Evolutionary conservation across 2,113 vertebrate genomes (phyloP), one percentile per base, ranked within the genome.

Genomic region (Otolemur garnettii): DNA sequence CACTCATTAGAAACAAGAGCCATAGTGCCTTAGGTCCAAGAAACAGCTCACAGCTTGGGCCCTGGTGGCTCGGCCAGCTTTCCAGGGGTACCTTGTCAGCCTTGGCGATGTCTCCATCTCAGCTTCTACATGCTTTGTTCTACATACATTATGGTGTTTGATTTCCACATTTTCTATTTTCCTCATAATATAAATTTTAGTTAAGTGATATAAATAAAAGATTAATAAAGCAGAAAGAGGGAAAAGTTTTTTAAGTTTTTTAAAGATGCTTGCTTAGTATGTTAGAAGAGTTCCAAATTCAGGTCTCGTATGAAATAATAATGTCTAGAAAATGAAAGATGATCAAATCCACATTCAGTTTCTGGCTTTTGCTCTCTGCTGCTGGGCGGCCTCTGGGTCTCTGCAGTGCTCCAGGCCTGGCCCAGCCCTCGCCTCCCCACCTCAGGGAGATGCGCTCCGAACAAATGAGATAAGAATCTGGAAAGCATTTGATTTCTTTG

Each of bases 381-480:
- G 72, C 42, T 38, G 90, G 83, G 91, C 19, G 80, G 84, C 68
- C 84, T 35, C 71, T 53, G 24, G 53, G 0, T 69, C 88, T 91
- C 62, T 82, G 78, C 33, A 1, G 11, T 4, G 88, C 35, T 92
- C 88, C 1, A 24, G 68, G 93, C 84, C 53, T 68, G 38, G 42
- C n/a, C 82, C 24, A 30, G 42, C n/a, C 22, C 8, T 64, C 86
- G 19, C 93, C 84, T 82, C 91, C 91, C 83, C 28, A n/a, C 87
- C 92, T 72, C 77, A 7, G 66, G 81, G 93, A 96, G 71, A 92
- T 87, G 57, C 1, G 7, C 90, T 69, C 55, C 42, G 84, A 71
- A 95, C 77, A 66, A 64, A 80, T 96, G 97, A 97, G 96, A 38
- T 78, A 96, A 97, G 87, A 87, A 68, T 82, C 90, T 98, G 97